Evolutionary conservation across 2,797 vertebrate genomes (phyloP).

Genomic region (Vespertilio murinus): DNA sequence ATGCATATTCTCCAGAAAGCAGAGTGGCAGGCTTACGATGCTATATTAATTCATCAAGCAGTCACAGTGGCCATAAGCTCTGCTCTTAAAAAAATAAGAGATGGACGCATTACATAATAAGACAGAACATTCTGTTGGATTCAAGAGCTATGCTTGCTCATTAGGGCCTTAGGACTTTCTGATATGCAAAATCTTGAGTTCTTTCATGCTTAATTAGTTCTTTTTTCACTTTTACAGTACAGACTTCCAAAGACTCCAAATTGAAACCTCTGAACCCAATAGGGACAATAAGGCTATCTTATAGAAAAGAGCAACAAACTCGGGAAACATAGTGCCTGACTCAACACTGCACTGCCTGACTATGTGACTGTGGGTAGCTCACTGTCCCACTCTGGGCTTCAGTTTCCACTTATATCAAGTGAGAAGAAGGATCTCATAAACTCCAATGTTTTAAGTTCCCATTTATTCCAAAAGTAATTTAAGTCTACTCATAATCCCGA

Average conservation of each 20-base stretch:
- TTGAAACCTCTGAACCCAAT: not conserved
- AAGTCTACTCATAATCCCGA: not conserved
- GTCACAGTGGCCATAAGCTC: not conserved
- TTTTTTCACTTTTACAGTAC: not conserved
- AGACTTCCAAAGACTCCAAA: not conserved
- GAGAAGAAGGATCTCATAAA: not conserved
- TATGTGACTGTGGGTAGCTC: not conserved
- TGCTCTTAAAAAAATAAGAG: not conserved
- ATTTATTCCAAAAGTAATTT: not conserved
- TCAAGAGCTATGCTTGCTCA: not conserved
- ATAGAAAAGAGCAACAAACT: not conserved
- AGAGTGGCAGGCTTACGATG: fast-evolving
- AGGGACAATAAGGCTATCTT: not conserved
- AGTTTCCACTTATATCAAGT: not conserved
- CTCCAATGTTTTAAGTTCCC: not conserved
- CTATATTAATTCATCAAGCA: not conserved
- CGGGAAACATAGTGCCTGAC: not conserved
- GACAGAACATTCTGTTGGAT: not conserved
- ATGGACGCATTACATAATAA: not conserved
- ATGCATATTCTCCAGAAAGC: fast-evolving
- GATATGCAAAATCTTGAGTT: not conserved
- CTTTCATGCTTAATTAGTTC: not conserved
- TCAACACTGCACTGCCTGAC: not conserved
- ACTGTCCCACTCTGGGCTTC: not conserved
- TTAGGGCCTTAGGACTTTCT: not conserved